Base-by-base conservation (phyloP, 2,888 invertebrate species). In the Drosophila multiciliata region DNA sequence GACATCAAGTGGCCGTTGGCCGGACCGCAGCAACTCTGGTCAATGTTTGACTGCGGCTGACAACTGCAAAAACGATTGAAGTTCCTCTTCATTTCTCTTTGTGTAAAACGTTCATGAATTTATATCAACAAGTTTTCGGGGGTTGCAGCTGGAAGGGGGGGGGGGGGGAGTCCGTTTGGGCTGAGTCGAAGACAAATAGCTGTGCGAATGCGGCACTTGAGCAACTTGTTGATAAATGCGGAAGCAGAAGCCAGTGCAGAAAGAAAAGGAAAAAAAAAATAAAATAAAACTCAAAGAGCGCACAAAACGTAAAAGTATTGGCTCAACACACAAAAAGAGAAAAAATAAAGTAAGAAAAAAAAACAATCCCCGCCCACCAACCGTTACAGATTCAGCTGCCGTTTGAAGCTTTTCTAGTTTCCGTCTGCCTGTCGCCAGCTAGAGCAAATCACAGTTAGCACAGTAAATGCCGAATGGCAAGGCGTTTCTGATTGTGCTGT, bases 151-250 rank as follows among this genome's bases (percentile, higher is more conserved):
- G n/a, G 8, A 6, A 29, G 29, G 29, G 29, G 23, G 1, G 23
- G 23, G n/a, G n/a, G n/a, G n/a, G n/a, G n/a, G 29, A 6, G 29
- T 29, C 29, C 29, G 29, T 5, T 29, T 11, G 11, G 50, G 1
- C 35, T 45, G 45, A 33, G 45, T 42, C 63, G 72, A 68, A 79
- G 79, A 79, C 79, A 81, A 81, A 81, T 81, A 76, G 73, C 78
- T 69, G 61, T 64, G 65, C 61, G 52, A 69, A 66, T 54, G 63
- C 70, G 72, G 49, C 75, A 85, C 84, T 85, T 49, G 64, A 77
- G 78, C 89, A 88, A 90, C 90, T 90, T 90, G 90, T 90, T 90
- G 90, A 90, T 75, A 80, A 82, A 69, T 70, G 63, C 87, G 90
- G 90, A 90, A 89, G 89, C 78, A 59, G 70, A 86, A 76, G 86